phyloP scores from a whole-genome alignment of 92 coral and sea anemone species.

The Phenganax stokvisi region DNA sequence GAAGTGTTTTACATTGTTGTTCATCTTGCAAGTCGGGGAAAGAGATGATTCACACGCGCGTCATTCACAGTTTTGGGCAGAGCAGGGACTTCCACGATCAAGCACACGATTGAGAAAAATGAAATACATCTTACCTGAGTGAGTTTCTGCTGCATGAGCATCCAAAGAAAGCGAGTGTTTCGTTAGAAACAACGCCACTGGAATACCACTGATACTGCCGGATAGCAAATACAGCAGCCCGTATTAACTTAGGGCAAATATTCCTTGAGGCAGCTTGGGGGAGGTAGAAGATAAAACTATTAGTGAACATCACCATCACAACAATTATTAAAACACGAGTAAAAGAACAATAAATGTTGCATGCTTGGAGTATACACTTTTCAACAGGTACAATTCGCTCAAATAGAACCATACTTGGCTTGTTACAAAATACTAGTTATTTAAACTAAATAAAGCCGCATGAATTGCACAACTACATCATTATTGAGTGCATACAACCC shows the following conservation, averaged over 20 bases:
- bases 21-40: no score
- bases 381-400: no score
- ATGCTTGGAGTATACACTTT: no score
- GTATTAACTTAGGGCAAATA: conserved; percentile 15
- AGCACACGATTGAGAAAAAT: conserved; percentile 13
- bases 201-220: conserved; percentile 34
- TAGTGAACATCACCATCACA: conserved; percentile 30
- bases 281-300: conserved; percentile 21
- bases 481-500: no score
- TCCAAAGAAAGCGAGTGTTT: conserved; percentile 33
- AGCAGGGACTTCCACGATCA: conserved; percentile 11
- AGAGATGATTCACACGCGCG: no score
- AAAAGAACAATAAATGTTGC: no score
- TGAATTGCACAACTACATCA: no score
- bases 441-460: no score
- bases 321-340: neutral
- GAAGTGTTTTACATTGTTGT: no score
- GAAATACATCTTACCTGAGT: neutral
- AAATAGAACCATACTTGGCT: no score
- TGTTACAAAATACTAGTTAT: no score
- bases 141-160: conserved; percentile 15
- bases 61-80: conserved; percentile 1
- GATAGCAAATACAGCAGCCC: conserved; percentile 24
- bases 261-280: conserved; percentile 21
- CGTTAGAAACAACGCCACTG: conserved; percentile 13